phyloP scores from a whole-genome alignment of 2,797 vertebrate genomes.

The Pelobates cultripes region DNA sequence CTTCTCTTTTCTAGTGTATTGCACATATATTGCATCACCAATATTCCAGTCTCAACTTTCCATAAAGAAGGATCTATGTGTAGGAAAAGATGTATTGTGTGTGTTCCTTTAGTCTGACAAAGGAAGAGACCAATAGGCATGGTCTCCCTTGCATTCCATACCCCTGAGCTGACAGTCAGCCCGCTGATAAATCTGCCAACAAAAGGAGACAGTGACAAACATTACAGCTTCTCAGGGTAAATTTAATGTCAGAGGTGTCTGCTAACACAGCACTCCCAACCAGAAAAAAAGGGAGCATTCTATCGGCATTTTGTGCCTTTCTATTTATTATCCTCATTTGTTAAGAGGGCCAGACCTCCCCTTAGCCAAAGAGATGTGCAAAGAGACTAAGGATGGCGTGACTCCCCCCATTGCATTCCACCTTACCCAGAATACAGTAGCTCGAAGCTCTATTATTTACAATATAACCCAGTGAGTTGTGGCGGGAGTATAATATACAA shows the following conservation, averaged over 20 bases:
- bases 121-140: conserved; percentile 19
- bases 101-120: not conserved
- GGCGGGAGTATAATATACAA: no score
- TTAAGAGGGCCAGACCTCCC: not conserved
- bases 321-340: not conserved
- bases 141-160: conserved; percentile 16
- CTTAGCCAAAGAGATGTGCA: not conserved
- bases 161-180: conserved; percentile 26
- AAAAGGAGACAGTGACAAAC: conserved; percentile 27
- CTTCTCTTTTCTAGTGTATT: no score
- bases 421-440: no score
- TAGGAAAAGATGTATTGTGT: not conserved
- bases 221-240: conserved; percentile 22
- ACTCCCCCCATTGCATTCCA: no score
- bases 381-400: no score
- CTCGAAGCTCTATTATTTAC: no score
- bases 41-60: no score
- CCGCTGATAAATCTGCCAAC: conserved; percentile 26
- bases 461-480: no score
- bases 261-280: conserved; percentile 12
- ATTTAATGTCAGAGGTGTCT: conserved; percentile 15
- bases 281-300: not conserved
- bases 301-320: conserved; percentile 9
- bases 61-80: not conserved
- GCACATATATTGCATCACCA: no score